phyloP scores from a whole-genome alignment of 2,888 invertebrate species.

The Suillia variegata region DNA sequence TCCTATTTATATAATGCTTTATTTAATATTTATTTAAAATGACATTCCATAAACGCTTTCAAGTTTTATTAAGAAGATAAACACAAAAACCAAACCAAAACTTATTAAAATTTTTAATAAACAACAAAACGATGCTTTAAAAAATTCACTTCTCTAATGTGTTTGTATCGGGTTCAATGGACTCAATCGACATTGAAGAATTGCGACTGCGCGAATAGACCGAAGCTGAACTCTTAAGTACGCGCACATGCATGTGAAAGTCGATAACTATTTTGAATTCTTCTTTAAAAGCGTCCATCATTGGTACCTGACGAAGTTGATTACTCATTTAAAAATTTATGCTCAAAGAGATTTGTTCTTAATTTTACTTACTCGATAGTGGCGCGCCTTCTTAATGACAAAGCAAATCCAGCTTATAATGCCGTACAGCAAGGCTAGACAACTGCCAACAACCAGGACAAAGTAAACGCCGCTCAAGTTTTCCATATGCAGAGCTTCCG shows the following conservation, averaged over 20 bases:
- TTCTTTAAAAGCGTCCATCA: slow-evolving; percentile 70
- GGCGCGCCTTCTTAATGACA: slow-evolving; percentile 48
- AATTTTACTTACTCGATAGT: slow-evolving; percentile 52
- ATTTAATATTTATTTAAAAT: no score
- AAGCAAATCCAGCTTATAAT: slow-evolving; percentile 51
- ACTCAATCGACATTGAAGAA: slow-evolving; percentile 51
- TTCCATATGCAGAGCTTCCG: slow-evolving; percentile 65
- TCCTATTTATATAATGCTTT: no score
- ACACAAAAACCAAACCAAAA: no score
- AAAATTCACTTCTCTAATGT: not conserved
- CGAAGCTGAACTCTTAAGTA: slow-evolving; percentile 64
- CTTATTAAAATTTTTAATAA: no score
- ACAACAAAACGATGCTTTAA: no score
- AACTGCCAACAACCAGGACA: slow-evolving; percentile 64
- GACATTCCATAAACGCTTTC: no score
- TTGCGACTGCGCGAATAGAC: slow-evolving; percentile 55
- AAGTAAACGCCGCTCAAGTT: slow-evolving; percentile 71
- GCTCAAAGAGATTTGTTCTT: no score
- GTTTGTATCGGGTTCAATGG: slow-evolving; percentile 37
- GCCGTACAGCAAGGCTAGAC: slow-evolving; percentile 50
- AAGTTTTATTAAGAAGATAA: no score
- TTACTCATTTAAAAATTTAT: no score
- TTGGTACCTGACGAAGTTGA: slow-evolving; percentile 71
- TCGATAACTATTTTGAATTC: slow-evolving; percentile 75
- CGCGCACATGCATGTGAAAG: slow-evolving; percentile 73